A percentile compares a stretch with the other conserved stretches of the same genome.
These are phyloP conservation scores for Sterrhoptilus dennistouni DNA, from an alignment of 2,113 vertebrate species.

Conservation along the genomic window DNA sequence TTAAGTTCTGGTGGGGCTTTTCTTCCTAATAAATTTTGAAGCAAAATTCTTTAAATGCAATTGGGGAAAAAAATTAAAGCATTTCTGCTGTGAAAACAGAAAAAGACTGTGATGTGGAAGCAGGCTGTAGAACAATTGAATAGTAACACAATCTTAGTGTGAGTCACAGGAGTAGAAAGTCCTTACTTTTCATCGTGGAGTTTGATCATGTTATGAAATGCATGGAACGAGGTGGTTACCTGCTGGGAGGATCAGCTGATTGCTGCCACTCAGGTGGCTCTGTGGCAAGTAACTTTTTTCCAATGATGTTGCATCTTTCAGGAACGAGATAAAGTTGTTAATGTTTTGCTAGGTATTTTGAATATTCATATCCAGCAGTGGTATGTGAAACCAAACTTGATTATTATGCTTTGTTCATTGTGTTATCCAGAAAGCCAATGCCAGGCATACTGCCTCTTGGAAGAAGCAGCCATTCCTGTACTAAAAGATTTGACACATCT, in stretches of 20 bases:
- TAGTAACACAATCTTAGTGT: background rate
- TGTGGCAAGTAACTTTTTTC: background rate
- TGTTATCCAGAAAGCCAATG: slow-evolving; percentile 73
- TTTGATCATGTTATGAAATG: background rate
- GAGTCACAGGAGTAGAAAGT: background rate
- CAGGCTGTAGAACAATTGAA: background rate
- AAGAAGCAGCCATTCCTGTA: slow-evolving; percentile 68
- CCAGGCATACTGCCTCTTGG: slow-evolving; percentile 72
- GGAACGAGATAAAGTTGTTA: background rate
- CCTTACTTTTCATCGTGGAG: background rate
- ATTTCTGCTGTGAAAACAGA: background rate
- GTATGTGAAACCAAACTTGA: background rate
- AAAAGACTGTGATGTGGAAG: background rate
- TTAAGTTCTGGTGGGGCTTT: background rate
- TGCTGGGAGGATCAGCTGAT: background rate
- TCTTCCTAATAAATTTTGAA: background rate
- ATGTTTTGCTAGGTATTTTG: background rate
- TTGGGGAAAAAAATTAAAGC: rapidly evolving
- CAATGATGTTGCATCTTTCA: background rate
- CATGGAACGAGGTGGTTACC: background rate
- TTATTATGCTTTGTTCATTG: background rate
- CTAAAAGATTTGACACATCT: slow-evolving; percentile 61
- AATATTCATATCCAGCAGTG: background rate
- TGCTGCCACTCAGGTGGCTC: background rate
- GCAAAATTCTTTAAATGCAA: background rate